phyloP scores from a whole-genome alignment of 2,888 invertebrate genomes.

The Campaea margaritaria region DNA sequence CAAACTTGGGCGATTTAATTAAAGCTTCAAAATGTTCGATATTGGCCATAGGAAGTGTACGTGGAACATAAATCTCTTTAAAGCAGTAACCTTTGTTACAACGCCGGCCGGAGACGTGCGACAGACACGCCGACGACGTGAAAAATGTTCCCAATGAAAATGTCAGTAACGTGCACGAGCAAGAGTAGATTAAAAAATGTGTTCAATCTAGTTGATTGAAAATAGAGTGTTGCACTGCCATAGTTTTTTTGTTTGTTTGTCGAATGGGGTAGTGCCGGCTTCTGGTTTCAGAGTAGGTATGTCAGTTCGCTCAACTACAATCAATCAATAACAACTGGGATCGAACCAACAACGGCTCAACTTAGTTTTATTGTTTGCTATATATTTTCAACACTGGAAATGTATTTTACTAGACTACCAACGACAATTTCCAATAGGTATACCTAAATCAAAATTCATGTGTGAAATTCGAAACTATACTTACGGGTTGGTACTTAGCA shows the following conservation, averaged over 20 bases:
- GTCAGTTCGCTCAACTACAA: no score
- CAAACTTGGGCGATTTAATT: conserved; percentile 27
- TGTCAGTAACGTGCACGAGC: conserved; percentile 37
- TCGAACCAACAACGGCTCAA: no score
- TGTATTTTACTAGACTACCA: no score
- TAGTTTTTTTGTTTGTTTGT: conserved; percentile 6
- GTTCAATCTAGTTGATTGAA: conserved; percentile 33
- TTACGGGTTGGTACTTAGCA: no score
- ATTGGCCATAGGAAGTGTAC: conserved; percentile 31
- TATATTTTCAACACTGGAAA: no score
- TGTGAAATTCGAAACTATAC: no score
- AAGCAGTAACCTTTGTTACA: conserved; percentile 60
- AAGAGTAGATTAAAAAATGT: conserved; percentile 32
- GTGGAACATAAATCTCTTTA: conserved; percentile 40
- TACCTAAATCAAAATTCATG: no score
- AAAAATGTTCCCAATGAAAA: conserved; percentile 62
- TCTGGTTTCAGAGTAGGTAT: no score
- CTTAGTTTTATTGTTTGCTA: no score
- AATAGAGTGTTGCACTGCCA: conserved; percentile 16
- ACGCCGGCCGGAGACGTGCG: conserved; percentile 56
- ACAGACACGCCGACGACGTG: conserved; percentile 57
- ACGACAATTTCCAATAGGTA: no score
- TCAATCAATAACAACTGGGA: no score
- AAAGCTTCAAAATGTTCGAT: conserved; percentile 25
- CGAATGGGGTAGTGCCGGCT: no score